Evolutionary conservation across 2,797 vertebrate genomes (phyloP).

Genomic region (Bovichtus diacanthus): DNA sequence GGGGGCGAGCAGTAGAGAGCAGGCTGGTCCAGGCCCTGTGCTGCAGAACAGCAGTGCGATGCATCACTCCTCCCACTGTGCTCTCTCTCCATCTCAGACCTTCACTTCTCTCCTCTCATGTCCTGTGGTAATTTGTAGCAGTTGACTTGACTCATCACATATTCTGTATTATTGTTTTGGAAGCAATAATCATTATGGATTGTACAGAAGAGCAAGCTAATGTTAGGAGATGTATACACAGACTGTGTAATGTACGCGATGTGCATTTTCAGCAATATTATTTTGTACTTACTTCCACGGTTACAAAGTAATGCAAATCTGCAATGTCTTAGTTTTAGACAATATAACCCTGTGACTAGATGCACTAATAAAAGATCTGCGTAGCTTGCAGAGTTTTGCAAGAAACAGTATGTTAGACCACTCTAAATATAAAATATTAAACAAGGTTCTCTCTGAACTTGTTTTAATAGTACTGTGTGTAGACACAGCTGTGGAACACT

Average conservation of each 20-base stretch:
- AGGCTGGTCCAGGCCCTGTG: constrained; percentile 28
- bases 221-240: neutral
- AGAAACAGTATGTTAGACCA: constrained; percentile 6
- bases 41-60: constrained; percentile 48
- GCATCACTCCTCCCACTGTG: constrained; percentile 30
- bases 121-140: neutral
- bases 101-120: constrained; percentile 6
- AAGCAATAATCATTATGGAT: neutral
- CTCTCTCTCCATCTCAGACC: constrained; percentile 1
- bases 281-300: neutral
- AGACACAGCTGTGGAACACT: neutral
- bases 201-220: neutral
- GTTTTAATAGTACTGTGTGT: neutral
- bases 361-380: constrained; percentile 2
- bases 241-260: neutral
- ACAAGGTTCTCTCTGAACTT: constrained; percentile 16
- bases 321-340: neutral
- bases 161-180: neutral
- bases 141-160: neutral
- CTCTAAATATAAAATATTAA: constrained; percentile 34
- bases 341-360: neutral
- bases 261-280: neutral
- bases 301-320: neutral
- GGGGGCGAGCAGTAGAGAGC: constrained; percentile 49
- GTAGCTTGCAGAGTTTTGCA: neutral